Evolutionary conservation across 2,113 vertebrate genomes (phyloP).

Genomic region (Clarias batrachus): DNA sequence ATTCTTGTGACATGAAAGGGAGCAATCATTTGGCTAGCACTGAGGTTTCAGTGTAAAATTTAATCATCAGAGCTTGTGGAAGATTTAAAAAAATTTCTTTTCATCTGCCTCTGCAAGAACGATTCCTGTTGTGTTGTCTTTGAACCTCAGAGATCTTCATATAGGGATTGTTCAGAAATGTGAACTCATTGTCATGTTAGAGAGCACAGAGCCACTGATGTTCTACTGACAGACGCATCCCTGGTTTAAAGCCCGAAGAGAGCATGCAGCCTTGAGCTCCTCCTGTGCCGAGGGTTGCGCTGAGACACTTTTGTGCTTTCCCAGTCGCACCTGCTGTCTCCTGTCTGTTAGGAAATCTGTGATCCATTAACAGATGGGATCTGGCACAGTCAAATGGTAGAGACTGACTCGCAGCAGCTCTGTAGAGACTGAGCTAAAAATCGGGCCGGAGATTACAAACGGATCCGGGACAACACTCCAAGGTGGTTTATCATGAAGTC

Average conservation of each 20-base stretch:
- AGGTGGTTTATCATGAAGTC: neutral
- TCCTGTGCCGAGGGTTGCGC: neutral
- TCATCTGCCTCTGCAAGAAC: neutral
- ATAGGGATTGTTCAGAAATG: neutral
- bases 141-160: neutral
- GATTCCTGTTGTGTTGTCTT: neutral
- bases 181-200: neutral
- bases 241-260: neutral
- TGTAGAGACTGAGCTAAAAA: neutral
- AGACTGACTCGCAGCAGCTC: neutral
- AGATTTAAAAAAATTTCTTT: neutral
- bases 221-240: neutral
- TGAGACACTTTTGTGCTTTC: neutral
- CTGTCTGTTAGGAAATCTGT: constrained; percentile 10
- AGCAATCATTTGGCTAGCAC: neutral
- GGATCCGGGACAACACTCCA: too few relatives aligned
- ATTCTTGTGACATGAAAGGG: neutral
- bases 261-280: neutral
- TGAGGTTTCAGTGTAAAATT: neutral
- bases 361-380: neutral
- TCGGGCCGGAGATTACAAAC: neutral
- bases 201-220: neutral
- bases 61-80: neutral
- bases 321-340: neutral
- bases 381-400: neutral